Percentiles rank a stretch among this genome's conserved stretches.
Conservation (phyloP, 2,888 invertebrate species). For the Callinectes sapidus region DNA sequence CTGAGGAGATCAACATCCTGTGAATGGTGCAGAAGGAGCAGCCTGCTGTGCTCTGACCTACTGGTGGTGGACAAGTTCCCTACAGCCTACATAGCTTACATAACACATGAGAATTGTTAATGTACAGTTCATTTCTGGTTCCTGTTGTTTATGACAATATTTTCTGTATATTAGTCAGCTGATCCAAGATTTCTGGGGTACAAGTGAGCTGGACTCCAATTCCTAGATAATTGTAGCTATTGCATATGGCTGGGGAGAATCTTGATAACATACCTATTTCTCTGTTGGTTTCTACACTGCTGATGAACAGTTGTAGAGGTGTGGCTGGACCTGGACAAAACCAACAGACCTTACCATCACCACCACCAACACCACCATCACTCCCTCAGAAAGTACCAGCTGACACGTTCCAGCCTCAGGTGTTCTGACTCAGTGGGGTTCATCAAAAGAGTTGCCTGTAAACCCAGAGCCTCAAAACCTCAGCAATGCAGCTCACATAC, state of each 20-base stretch:
- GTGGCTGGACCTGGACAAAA: constrained; percentile 1
- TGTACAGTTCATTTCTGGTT: constrained; percentile 50
- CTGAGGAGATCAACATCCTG: constrained; percentile 70
- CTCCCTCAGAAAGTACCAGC: constrained; percentile 13
- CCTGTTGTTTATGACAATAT: constrained; percentile 40
- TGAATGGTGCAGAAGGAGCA: constrained; percentile 25
- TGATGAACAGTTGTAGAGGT: constrained; percentile 21
- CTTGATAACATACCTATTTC: neutral
- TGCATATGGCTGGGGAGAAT: constrained; percentile 26
- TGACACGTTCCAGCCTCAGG: constrained; percentile 24
- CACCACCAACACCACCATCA: neutral
- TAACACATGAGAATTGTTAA: constrained; percentile 4
- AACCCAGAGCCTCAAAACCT: neutral
- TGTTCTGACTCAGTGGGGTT: neutral
- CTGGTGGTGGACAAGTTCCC: constrained; percentile 25
- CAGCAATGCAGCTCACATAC: neutral
- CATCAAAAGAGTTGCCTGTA: neutral
- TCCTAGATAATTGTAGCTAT: constrained; percentile 30
- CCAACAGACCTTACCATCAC: neutral
- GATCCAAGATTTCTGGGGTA: constrained; percentile 45
- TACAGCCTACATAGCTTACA: constrained; percentile 24
- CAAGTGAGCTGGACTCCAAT: constrained; percentile 49
- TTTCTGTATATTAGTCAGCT: constrained; percentile 38
- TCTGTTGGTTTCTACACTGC: neutral
- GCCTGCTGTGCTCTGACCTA: neutral